Percentiles rank a stretch among this genome's conserved stretches.
Evolutionary conservation across 2,113 vertebrate genomes (phyloP).

Genomic region (Willisornis vidua): DNA sequence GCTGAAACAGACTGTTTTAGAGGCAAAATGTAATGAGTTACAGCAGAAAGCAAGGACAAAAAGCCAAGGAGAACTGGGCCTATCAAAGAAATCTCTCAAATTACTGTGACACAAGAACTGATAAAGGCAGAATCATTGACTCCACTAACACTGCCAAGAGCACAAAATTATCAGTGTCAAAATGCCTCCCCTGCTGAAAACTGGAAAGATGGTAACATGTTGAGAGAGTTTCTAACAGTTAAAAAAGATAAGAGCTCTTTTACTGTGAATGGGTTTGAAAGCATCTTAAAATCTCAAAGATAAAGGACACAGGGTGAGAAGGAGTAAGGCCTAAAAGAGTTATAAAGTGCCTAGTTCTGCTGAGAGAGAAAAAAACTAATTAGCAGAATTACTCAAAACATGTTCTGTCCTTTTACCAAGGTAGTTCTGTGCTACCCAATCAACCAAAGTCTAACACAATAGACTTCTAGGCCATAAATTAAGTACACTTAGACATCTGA

Average conservation of each 20-base stretch:
- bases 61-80: neutral
- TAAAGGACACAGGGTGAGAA: neutral
- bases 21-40: neutral
- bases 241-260: neutral
- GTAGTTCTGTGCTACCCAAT: no score
- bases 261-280: neutral
- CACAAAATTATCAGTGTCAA: neutral
- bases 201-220: neutral
- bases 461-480: no score
- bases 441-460: no score
- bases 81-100: neutral
- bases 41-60: neutral
- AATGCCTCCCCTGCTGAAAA: neutral
- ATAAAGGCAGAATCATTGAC: neutral
- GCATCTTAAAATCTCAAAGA: neutral
- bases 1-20: neutral
- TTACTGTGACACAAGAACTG: neutral
- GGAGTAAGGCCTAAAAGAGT: no score
- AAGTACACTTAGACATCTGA: no score
- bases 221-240: neutral
- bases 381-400: no score
- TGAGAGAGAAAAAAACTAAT: no score
- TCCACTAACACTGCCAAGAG: neutral
- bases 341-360: no score
- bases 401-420: no score